Evolutionary conservation across 2,888 invertebrate genomes (phyloP), one percentile per base, ranked within the genome.

Genomic region (Calameuta filiformis): DNA sequence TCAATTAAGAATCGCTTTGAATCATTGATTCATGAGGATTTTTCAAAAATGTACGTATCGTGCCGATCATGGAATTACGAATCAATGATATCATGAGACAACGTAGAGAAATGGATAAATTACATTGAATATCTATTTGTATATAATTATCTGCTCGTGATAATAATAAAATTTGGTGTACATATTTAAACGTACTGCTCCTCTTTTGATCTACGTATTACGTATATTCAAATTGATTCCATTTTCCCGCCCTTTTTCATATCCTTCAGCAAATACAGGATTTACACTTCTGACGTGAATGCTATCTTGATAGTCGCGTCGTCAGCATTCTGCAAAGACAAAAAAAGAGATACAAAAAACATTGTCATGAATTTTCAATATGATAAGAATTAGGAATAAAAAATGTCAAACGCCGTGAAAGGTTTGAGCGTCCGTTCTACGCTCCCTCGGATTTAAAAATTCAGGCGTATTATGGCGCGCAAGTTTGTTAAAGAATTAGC

Each of bases 401-500:
- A 56, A 23, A 23, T 23, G 23, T 23, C 2, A 56, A 56, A 56
- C 56, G 23, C 56, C 56, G 56, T 23, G 2, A 9, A 23, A 56
- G 56, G 23, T 56, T 56, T 56, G 56, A 56, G 23, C 56, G 15
- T 56, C 23, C 56, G 23, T 56, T 23, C 23, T 23, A 23, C 9
- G 56, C 56, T 56, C 56, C 15, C 56, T 23, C 23, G 23, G 9
- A 56, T 23, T 56, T 56, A 23, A 56, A 56, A 87, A 87, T 88
- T 85, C 84, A 81, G 80, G 83, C 82, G 83, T 81, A 73, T 80
- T 79, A 84, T 82, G 82, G 81, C 83, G 82, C 82, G 82, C 84
- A 86, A 89, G 90, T 91, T 91, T 91, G 90, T 89, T 88, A 88
- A 89, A 81, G 89, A 88, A 91, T 91, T 91, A 91, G 88, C 91